These are phyloP conservation scores for Halichoerus grypus DNA, from an alignment of 2,113 vertebrate species.

Conservation along the genomic window DNA sequence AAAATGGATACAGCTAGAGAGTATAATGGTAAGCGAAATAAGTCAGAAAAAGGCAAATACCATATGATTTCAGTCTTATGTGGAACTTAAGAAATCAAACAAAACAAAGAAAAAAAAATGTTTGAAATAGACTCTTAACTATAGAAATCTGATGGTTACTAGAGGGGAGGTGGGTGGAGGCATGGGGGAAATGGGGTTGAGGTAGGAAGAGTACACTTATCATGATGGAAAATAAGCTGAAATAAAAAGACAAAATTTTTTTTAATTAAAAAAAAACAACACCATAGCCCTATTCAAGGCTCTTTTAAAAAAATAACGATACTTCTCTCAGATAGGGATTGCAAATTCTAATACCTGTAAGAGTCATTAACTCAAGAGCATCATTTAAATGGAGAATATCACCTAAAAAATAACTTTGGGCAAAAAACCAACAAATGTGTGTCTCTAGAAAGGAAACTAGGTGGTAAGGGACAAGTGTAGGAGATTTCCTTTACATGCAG, in stretches of 20 bases:
- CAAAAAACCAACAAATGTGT: not conserved
- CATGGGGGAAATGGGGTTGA: not conserved
- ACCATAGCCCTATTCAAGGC: not conserved
- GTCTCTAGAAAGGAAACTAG: not conserved
- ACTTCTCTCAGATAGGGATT: not conserved
- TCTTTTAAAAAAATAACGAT: conserved; percentile 7
- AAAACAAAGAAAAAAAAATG: not conserved
- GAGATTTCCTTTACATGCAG: not conserved
- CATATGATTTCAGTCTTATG: not conserved
- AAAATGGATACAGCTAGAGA: not conserved
- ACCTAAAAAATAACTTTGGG: not conserved
- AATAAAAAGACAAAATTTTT: not conserved
- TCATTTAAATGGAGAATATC: not conserved
- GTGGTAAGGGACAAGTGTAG: not conserved
- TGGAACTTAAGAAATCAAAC: not conserved
- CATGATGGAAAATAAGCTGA: not conserved
- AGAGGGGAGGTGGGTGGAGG: not conserved
- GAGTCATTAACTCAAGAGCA: not conserved
- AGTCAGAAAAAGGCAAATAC: not conserved
- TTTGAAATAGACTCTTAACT: not conserved
- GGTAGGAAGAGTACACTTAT: not conserved
- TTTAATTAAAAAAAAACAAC: not conserved
- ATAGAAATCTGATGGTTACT: not conserved
- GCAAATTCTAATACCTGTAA: not conserved
- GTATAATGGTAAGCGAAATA: not conserved